Evolutionary conservation across 2,797 vertebrate species (phyloP).

Genomic region (Coluber constrictor): DNA sequence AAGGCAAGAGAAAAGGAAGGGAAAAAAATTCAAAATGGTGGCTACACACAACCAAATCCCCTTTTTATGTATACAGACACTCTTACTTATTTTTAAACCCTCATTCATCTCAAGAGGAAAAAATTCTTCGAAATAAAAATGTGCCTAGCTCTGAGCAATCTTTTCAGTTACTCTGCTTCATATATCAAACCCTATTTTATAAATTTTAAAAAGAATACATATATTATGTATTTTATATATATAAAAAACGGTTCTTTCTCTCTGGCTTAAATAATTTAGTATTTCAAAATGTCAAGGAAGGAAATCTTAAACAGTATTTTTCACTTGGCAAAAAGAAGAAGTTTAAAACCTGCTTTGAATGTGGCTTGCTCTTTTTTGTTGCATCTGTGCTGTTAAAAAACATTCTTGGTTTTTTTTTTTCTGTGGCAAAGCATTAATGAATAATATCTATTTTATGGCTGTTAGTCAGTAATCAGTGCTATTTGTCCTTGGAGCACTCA

Average conservation of each 20-base stretch:
- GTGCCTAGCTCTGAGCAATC: rapidly evolving
- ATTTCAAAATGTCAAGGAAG: neutral
- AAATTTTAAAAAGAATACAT: neutral
- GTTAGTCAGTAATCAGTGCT: neutral
- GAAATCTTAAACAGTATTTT: neutral
- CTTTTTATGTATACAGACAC: neutral
- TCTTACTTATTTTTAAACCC: neutral
- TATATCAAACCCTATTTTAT: neutral
- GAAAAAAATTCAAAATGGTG: neutral
- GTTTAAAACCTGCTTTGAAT: neutral
- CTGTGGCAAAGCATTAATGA: rapidly evolving
- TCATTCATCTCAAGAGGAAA: neutral
- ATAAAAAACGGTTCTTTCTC: neutral
- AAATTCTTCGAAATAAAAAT: neutral
- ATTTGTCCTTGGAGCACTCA: neutral
- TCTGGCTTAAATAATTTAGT: conserved; percentile 1
- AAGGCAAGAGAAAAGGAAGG: neutral
- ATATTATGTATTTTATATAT: too few species aligned
- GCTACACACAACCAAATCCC: neutral
- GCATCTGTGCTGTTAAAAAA: neutral
- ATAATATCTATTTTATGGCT: rapidly evolving
- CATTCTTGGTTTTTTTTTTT: neutral
- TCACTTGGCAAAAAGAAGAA: neutral
- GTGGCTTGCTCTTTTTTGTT: rapidly evolving
- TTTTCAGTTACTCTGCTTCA: neutral